phyloP scores from a whole-genome alignment of 30 jellyfish, hydroid and myxozoan genomes.

The Aurelia coerulea region DNA sequence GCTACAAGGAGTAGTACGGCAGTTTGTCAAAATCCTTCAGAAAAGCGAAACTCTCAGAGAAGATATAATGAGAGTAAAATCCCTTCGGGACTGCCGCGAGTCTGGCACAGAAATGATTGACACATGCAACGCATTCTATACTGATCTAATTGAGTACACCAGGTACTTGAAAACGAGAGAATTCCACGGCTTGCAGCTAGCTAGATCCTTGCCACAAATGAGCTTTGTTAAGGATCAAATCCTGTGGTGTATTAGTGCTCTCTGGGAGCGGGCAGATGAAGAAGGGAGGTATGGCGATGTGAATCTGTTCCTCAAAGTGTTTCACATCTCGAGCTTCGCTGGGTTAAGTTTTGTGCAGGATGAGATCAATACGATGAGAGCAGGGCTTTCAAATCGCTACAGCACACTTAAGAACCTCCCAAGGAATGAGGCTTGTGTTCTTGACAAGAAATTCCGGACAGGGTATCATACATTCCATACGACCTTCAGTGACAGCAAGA shows the following conservation, averaged over 20 bases:
- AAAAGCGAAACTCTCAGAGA: not conserved
- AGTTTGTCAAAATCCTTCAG: not conserved
- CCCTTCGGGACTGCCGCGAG: not conserved
- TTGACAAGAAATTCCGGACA: not conserved
- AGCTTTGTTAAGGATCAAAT: constrained; percentile 42
- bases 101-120: constrained; percentile 11
- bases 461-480: constrained; percentile 33
- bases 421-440: not conserved
- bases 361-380: constrained; percentile 18
- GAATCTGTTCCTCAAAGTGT: constrained; percentile 43
- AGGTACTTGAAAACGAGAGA: not conserved
- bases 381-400: constrained; percentile 13
- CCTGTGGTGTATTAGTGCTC: constrained; percentile 24
- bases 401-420: not conserved
- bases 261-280: constrained; percentile 38
- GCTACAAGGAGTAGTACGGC: constrained; percentile 31
- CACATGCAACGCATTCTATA: constrained; percentile 37
- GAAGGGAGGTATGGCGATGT: constrained; percentile 21
- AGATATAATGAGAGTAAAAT: not conserved
- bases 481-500: constrained; percentile 31
- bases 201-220: constrained; percentile 57
- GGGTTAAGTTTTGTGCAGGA: not conserved
- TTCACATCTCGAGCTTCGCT: constrained; percentile 23
- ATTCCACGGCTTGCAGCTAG: constrained; percentile 37
- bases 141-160: constrained; percentile 23